phyloP scores from a whole-genome alignment of 1,140 invertebrate genomes.

The Drosophila oshimai region DNA sequence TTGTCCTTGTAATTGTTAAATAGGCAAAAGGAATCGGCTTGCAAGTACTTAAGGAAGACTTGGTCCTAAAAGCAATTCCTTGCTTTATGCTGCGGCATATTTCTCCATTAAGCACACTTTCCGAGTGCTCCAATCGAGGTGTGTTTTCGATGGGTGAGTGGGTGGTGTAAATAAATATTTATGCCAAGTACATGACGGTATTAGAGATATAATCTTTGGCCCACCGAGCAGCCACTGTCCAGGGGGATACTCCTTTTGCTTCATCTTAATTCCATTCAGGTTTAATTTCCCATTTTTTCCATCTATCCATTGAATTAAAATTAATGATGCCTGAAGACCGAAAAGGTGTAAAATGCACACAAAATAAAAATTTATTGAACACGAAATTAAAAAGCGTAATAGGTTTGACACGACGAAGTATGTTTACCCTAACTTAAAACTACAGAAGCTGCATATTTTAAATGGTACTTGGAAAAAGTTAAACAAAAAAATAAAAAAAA shows the following conservation, averaged over 20 bases:
- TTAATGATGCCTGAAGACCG: slow-evolving; percentile 42
- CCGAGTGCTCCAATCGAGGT: slow-evolving; percentile 4
- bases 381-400: slow-evolving; percentile 36
- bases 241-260: slow-evolving; percentile 17
- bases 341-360: slow-evolving; percentile 52
- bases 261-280: background rate
- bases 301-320: slow-evolving; percentile 47
- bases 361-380: slow-evolving; percentile 53
- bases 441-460: too few species aligned
- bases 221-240: background rate
- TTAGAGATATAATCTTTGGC: slow-evolving; percentile 46
- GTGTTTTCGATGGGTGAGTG: background rate
- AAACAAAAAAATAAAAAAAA: too few species aligned
- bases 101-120: slow-evolving; percentile 47
- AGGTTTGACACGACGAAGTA: background rate
- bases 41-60: slow-evolving; percentile 34
- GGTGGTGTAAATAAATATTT: slow-evolving; percentile 54
- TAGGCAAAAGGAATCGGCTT: slow-evolving; percentile 48
- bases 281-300: slow-evolving; percentile 38
- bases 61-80: slow-evolving; percentile 46
- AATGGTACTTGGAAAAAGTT: too few species aligned
- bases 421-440: background rate
- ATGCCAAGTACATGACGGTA: slow-evolving; percentile 53
- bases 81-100: slow-evolving; percentile 45
- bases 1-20: slow-evolving; percentile 41